Percentiles rank a stretch among this genome's conserved stretches.
phyloP scores from a whole-genome alignment of 2,888 invertebrate species.

The Athalia cordata region DNA sequence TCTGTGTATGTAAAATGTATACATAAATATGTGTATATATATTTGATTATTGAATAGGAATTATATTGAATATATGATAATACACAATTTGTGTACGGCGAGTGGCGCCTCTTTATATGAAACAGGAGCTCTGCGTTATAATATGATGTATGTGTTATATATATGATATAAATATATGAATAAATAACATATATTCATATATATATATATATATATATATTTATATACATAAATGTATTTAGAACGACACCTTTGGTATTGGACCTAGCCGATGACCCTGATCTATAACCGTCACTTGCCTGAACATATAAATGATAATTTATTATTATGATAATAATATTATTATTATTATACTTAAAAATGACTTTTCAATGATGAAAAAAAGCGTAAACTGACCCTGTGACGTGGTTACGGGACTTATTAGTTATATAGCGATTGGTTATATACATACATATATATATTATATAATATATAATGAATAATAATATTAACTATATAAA shows the following conservation, averaged over 20 bases:
- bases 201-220: neutral
- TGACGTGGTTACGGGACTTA: slow-evolving; percentile 53
- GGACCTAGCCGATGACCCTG: slow-evolving; percentile 27
- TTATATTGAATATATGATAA: slow-evolving; percentile 45
- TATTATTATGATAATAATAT: neutral
- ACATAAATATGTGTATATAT: slow-evolving; percentile 46
- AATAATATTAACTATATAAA: slow-evolving; percentile 55
- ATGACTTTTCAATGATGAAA: slow-evolving; percentile 9
- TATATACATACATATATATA: slow-evolving; percentile 68
- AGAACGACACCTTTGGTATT: neutral
- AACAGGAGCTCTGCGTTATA: too few relatives aligned
- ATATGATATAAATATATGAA: neutral
- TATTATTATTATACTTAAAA: slow-evolving; percentile 22
- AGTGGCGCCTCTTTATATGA: too few relatives aligned
- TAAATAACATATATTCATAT: neutral
- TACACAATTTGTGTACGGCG: neutral
- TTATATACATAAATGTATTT: neutral
- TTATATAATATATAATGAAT: slow-evolving; percentile 64
- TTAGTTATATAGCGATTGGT: slow-evolving; percentile 53
- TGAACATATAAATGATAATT: slow-evolving; percentile 28
- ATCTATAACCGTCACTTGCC: slow-evolving; percentile 38
- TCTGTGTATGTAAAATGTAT: slow-evolving; percentile 35
- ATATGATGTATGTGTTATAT: neutral
- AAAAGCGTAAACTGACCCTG: slow-evolving; percentile 40
- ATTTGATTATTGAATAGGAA: slow-evolving; percentile 49